phyloP scores from a whole-genome alignment of 2,113 vertebrate genomes.

The Eulemur rufifrons region DNA sequence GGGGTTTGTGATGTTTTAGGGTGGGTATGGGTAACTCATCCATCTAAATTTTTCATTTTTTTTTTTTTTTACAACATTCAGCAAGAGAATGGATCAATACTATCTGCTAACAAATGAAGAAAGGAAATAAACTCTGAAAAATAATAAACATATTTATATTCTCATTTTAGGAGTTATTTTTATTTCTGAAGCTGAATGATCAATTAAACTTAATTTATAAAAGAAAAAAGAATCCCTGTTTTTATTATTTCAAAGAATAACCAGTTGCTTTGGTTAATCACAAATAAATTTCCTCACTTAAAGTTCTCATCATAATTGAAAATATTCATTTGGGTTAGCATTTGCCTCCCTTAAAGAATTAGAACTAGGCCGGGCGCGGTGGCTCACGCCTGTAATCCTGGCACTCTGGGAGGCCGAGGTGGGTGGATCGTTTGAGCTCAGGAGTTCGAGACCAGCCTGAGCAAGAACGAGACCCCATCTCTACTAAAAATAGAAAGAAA shows the following conservation, averaged over 20 bases:
- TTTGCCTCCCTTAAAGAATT: not conserved
- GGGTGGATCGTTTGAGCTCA: too few species aligned
- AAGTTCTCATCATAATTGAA: not conserved
- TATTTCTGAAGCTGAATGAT: constrained; percentile 68
- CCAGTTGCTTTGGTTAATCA: not conserved
- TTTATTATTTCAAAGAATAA: constrained; percentile 44
- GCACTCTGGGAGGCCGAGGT: too few species aligned
- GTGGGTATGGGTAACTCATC: not conserved
- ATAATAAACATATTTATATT: constrained; percentile 62
- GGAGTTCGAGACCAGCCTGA: too few species aligned
- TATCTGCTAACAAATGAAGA: constrained; percentile 38
- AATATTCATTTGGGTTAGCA: not conserved
- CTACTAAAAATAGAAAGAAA: too few species aligned
- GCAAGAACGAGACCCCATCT: too few species aligned
- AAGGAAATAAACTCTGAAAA: constrained; percentile 51
- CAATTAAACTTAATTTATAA: constrained; percentile 72
- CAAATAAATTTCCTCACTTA: not conserved
- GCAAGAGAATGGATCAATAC: constrained; percentile 33
- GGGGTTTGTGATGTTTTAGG: constrained; percentile 4
- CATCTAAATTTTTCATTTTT: constrained; percentile 26
- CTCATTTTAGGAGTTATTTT: constrained; percentile 65
- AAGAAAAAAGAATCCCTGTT: constrained; percentile 56
- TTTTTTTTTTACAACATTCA: constrained; percentile 46
- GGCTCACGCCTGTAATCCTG: too few species aligned
- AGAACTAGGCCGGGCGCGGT: too few species aligned